These are phyloP conservation scores for Parelbella ahira DNA, from an alignment of 2,888 invertebrate species.

Conservation along the genomic window DNA sequence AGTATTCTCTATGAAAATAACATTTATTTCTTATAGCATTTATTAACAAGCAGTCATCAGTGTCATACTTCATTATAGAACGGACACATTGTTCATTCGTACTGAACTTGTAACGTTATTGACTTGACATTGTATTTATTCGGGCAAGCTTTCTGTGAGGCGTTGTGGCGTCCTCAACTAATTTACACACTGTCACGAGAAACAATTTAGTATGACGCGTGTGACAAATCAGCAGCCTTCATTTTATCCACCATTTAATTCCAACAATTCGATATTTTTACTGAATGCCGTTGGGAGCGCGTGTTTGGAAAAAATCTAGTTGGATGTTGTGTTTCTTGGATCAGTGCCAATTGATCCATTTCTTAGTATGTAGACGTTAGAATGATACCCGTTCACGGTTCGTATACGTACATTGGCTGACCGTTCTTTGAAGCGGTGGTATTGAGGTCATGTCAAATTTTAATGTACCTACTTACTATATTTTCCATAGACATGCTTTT, in stretches of 20 bases:
- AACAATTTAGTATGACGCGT: slow-evolving; percentile 59
- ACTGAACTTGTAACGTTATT: no score
- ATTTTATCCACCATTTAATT: slow-evolving; percentile 58
- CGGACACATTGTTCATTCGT: no score
- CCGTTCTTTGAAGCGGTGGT: slow-evolving; percentile 64
- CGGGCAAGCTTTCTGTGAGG: slow-evolving; percentile 42
- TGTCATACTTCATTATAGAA: no score
- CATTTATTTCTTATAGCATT: no score
- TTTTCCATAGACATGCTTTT: slow-evolving; percentile 40
- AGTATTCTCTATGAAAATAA: no score
- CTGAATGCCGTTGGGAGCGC: slow-evolving; percentile 44
- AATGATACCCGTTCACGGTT: slow-evolving; percentile 72
- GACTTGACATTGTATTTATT: slow-evolving; percentile 39
- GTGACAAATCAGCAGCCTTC: slow-evolving; percentile 61
- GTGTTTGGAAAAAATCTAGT: slow-evolving; percentile 47
- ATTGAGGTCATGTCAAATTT: slow-evolving; percentile 57
- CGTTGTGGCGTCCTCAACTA: slow-evolving; percentile 50
- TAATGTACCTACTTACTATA: no score
- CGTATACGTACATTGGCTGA: slow-evolving; percentile 57
- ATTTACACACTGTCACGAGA: slow-evolving; percentile 62
- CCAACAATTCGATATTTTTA: slow-evolving; percentile 44
- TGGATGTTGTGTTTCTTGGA: slow-evolving; percentile 49
- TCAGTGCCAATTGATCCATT: slow-evolving; percentile 65
- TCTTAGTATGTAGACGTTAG: slow-evolving; percentile 57
- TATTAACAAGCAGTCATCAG: no score